Evolutionary conservation across 1,140 invertebrate genomes (phyloP), one percentile per base, ranked within the genome.

Genomic region (Brachionus asplanchnoidis): DNA sequence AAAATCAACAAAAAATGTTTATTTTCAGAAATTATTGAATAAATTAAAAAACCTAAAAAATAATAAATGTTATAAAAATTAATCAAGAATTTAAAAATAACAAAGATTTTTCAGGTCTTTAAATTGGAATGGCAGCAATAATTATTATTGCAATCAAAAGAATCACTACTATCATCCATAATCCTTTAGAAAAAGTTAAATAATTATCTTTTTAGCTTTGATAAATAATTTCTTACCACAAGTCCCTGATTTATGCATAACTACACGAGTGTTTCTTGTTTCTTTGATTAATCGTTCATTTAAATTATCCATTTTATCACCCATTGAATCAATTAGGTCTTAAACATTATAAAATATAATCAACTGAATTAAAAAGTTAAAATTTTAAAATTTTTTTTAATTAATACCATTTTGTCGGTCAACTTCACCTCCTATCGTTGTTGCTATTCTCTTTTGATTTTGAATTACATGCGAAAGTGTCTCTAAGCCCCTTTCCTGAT

Each of bases 221-320:
- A 36, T 36, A 36, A 36, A 36, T 36, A 2, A 36, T 7, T 36
- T 5, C 32, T 36, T 80, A 80, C 77, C 79, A 65, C 79, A 82
- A 36, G 79, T 82, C 11, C 50, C 65, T 36, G 79, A 82, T 68
- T 82, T 82, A 6, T 40, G 50, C 12, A 17, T 44, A 12, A 82
- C n/a, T n/a, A 82, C 7, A 6, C 53, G 50, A 26, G 42, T 68
- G 36, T 46, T 82, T 82, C 53, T 44, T n/a, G 79, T 82, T 36
- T 82, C 79, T 82, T 46, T 42, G 8, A 82, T 82, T 40, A 82
- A 23, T 46, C 79, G 8, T 20, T 82, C 79, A 36, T 82, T 65
- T 20, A 82, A 60, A 40, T 68, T 42, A 56, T 82, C 79, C 79
- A 82, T 82, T 82, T 82, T 82, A 14, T 82, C 79, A n/a, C 65